Evolutionary conservation across 2,797 vertebrate genomes (phyloP).

Genomic region (Echiichthys vipera): DNA sequence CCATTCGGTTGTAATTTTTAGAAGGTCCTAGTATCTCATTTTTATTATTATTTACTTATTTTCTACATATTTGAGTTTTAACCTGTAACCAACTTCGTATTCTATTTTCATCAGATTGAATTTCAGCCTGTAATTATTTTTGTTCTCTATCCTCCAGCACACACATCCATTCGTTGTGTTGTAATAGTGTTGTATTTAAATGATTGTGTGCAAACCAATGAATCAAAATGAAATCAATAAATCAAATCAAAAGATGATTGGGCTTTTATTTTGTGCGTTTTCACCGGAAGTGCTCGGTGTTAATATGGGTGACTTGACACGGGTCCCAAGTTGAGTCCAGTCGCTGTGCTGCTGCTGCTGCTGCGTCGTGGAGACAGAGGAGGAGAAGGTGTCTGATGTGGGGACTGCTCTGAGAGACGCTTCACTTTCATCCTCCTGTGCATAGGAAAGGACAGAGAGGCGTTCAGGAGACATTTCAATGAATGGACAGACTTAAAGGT

Average conservation of each 20-base stretch:
- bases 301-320: background rate
- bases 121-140: too few relatives aligned
- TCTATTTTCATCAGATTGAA: too few relatives aligned
- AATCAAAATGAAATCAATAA: too few relatives aligned
- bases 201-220: too few relatives aligned
- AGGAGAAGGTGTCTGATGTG: slow-evolving; percentile 38
- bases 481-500: slow-evolving; percentile 1
- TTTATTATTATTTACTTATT: too few relatives aligned
- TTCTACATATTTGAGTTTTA: too few relatives aligned
- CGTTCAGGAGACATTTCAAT: background rate
- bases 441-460: background rate
- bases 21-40: too few relatives aligned
- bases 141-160: too few relatives aligned
- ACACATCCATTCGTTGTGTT: too few relatives aligned
- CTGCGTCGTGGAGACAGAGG: slow-evolving; percentile 57
- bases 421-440: slow-evolving; percentile 11
- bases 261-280: slow-evolving; percentile 48
- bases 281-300: slow-evolving; percentile 40
- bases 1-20: too few relatives aligned
- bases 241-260: background rate
- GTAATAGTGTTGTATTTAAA: too few relatives aligned
- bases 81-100: too few relatives aligned
- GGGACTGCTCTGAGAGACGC: background rate
- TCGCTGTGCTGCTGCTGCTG: slow-evolving; percentile 61
- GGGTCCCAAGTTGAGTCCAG: slow-evolving; percentile 66